Conservation (phyloP, 1,140 invertebrate species). For the Pseudomyrmex concolor region DNA sequence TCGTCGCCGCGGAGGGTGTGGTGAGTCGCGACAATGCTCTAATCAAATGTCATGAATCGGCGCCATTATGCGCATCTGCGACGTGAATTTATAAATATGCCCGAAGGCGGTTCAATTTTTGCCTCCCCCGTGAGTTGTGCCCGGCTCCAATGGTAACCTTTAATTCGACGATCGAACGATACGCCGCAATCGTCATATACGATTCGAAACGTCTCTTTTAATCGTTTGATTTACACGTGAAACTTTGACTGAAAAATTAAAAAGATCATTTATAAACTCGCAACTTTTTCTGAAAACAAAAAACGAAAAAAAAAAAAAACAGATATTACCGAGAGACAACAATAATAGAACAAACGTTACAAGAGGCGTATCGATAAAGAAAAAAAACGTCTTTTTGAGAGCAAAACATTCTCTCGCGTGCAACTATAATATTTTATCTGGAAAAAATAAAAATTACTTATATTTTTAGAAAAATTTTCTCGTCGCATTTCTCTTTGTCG, state of each 20-base stretch:
- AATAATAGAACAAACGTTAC: too few relatives aligned
- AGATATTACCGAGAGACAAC: background rate
- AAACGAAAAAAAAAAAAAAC: background rate
- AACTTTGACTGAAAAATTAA: background rate
- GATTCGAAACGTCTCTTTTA: constrained; percentile 5
- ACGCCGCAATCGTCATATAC: constrained; percentile 22
- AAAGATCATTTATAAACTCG: too few relatives aligned
- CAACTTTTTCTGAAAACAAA: background rate
- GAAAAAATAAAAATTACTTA: too few relatives aligned
- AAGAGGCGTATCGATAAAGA: too few relatives aligned
- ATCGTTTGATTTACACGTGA: background rate
- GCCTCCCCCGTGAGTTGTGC: constrained; percentile 63
- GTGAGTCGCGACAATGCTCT: constrained; percentile 82
- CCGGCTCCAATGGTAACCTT: constrained; percentile 47
- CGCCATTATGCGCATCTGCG: constrained; percentile 84
- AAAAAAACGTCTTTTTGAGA: too few relatives aligned
- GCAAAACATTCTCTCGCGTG: too few relatives aligned
- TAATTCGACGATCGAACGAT: constrained; percentile 51
- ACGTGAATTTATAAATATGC: constrained; percentile 84
- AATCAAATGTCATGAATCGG: constrained; percentile 85
- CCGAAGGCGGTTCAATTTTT: constrained; percentile 72
- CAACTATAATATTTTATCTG: too few relatives aligned
- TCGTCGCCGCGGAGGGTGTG: constrained; percentile 52
- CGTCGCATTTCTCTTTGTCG: background rate
- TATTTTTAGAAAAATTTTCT: too few relatives aligned